Evolutionary conservation across 2,888 invertebrate genomes (phyloP), one percentile per base, ranked within the genome.

Genomic region (Ophraella communa): DNA sequence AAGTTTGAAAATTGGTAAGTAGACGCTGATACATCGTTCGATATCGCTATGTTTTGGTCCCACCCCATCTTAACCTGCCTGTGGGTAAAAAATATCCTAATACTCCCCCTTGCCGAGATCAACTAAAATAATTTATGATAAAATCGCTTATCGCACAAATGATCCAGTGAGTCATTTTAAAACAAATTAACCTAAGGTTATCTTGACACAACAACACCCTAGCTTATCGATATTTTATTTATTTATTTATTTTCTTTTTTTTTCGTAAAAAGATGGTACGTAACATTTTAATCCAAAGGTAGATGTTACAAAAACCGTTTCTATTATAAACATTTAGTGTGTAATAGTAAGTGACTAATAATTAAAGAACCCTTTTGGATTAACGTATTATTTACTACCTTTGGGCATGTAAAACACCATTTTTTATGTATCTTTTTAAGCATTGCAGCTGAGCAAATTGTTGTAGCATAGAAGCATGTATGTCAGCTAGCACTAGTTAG

Each of bases 1-100:
- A 82, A 87, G 86, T 83, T 82, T 87, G 84, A 87, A 86, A 84
- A 85, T 85, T 79, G 86, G 86, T 86, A 83, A 85, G 85, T 79
- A 53, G 56, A 65, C 44, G 39, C 35, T 14, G 33, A 20, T 57
- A 24, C 14, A 33, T 53, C 23, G 54, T 52, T 66, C 53, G 60
- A 60, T 60, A 63, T 63, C 53, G 54, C 54, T 59, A 14, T 70
- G 65, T 71, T 71, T 74, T 74, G 78, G 79, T 80, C 78, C 80
- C 80, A 80, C 81, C 81, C 81, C 79, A 70, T 62, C 44, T 65
- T 61, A 62, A 62, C 66, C 67, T 68, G 67, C 65, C 67, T 69
- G 67, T 70, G 69, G 70, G 68, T 64, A 64, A n/a, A n/a, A n/a
- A n/a, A n/a, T n/a, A 71, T 71, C 59, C 63, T 27, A 61, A 67